A percentile compares a stretch with the other conserved stretches of the same genome.
phyloP scores from a whole-genome alignment of 2,113 vertebrate species.

The Garra rufa region DNA sequence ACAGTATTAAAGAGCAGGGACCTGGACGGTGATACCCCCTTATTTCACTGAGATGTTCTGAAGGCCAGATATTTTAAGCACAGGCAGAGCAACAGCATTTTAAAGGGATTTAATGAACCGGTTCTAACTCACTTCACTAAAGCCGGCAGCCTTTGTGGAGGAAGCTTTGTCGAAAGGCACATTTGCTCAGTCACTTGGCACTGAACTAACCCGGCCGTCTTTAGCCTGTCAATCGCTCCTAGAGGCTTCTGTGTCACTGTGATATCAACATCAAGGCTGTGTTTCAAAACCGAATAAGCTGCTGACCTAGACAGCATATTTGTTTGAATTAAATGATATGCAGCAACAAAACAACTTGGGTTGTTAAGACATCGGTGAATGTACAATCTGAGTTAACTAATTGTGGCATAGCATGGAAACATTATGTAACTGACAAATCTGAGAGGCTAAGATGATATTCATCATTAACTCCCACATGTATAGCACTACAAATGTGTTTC shows the following conservation, averaged over 20 bases:
- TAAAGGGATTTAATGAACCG: constrained; percentile 60
- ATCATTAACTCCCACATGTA: background rate
- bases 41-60: constrained; percentile 61
- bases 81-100: constrained; percentile 57
- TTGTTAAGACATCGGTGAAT: too few relatives aligned
- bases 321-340: background rate
- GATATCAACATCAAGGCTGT: background rate
- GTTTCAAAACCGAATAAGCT: background rate
- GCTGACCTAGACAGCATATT: background rate
- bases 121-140: constrained; percentile 48
- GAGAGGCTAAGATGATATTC: background rate
- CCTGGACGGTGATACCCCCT: constrained; percentile 48
- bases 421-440: background rate
- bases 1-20: constrained; percentile 54
- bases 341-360: background rate
- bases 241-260: background rate
- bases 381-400: background rate
- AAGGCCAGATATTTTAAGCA: constrained; percentile 60
- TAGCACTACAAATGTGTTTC: background rate
- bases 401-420: background rate
- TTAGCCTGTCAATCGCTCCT: constrained; percentile 39
- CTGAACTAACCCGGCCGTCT: constrained; percentile 12
- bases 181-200: constrained; percentile 38
- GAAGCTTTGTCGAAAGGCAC: constrained; percentile 20
- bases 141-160: constrained; percentile 30